Conservation (phyloP, 1,140 invertebrate genomes). For the Rhizoglyphus robini region DNA sequence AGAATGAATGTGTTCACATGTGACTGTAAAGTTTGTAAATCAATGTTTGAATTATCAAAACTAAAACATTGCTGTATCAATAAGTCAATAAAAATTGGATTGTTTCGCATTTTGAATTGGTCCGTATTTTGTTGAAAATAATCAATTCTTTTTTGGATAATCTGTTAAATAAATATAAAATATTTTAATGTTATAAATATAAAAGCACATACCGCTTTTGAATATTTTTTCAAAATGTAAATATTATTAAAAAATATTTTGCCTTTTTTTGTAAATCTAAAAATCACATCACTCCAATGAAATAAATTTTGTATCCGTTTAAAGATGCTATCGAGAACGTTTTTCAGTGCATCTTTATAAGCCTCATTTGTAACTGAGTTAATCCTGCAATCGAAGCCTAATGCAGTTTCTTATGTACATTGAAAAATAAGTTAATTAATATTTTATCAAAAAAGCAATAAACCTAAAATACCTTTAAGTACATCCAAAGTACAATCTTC, state of each 20-base stretch:
- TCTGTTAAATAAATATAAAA: constrained; percentile 2
- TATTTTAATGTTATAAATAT: neutral
- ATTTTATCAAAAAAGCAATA: neutral
- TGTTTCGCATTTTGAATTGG: constrained; percentile 34
- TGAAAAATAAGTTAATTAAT: too few species aligned
- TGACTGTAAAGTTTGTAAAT: constrained; percentile 49
- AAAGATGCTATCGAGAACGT: constrained; percentile 31
- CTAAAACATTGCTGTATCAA: constrained; percentile 55
- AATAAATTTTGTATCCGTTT: constrained; percentile 11
- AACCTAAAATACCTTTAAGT: constrained; percentile 61
- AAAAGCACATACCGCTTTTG: constrained; percentile 15
- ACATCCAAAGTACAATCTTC: constrained; percentile 71
- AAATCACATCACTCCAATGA: constrained; percentile 16
- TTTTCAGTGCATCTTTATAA: neutral
- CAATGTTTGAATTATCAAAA: constrained; percentile 42
- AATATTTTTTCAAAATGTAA: constrained; percentile 6
- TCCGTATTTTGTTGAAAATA: neutral
- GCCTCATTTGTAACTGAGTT: neutral
- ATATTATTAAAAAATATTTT: constrained; percentile 14
- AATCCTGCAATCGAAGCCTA: neutral
- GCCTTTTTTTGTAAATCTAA: constrained; percentile 17
- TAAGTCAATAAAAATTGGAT: constrained; percentile 61
- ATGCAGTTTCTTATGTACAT: neutral
- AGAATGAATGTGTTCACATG: constrained; percentile 71
- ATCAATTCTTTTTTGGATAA: constrained; percentile 9